Evolutionary conservation across 2,888 invertebrate species (phyloP).

Genomic region (Eupeodes latifasciatus): DNA sequence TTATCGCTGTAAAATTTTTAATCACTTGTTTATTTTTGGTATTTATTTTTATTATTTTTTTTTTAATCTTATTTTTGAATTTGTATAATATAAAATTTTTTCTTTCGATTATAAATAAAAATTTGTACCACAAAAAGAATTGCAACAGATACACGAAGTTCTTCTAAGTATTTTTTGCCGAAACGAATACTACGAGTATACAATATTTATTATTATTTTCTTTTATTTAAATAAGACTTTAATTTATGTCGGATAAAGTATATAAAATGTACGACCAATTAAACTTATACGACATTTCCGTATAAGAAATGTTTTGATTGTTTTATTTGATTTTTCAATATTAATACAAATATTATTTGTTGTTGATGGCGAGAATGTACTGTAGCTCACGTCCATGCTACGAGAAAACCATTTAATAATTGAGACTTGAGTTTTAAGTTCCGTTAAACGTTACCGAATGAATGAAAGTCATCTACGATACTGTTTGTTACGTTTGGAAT

Average conservation of each 20-base stretch:
- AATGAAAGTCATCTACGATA: slow-evolving; percentile 65
- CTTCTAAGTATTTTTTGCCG: slow-evolving; percentile 35
- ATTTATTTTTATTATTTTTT: slow-evolving; percentile 30
- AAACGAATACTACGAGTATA: slow-evolving; percentile 32
- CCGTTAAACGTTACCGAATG: slow-evolving; percentile 55
- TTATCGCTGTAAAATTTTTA: slow-evolving; percentile 1
- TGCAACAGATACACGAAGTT: slow-evolving; percentile 37
- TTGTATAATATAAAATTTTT: slow-evolving; percentile 7
- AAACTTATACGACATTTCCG: slow-evolving; percentile 71
- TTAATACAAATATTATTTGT: slow-evolving; percentile 29
- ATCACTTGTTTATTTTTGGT: slow-evolving; percentile 34
- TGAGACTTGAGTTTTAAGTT: slow-evolving; percentile 71
- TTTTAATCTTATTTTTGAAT: not conserved
- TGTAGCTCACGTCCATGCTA: slow-evolving; percentile 78
- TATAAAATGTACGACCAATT: slow-evolving; percentile 66
- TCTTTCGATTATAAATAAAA: slow-evolving; percentile 15
- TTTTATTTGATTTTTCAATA: slow-evolving; percentile 46
- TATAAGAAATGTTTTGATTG: slow-evolving; percentile 62
- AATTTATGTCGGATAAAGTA: slow-evolving; percentile 72
- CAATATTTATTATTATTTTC: slow-evolving; percentile 1
- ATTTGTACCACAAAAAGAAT: slow-evolving; percentile 52
- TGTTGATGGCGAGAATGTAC: slow-evolving; percentile 58
- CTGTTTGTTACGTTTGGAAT: slow-evolving; percentile 22
- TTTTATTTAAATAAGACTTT: slow-evolving; percentile 40
- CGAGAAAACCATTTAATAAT: slow-evolving; percentile 78